phyloP scores from a whole-genome alignment of 2,888 invertebrate genomes.

The Euphydryas editha region DNA sequence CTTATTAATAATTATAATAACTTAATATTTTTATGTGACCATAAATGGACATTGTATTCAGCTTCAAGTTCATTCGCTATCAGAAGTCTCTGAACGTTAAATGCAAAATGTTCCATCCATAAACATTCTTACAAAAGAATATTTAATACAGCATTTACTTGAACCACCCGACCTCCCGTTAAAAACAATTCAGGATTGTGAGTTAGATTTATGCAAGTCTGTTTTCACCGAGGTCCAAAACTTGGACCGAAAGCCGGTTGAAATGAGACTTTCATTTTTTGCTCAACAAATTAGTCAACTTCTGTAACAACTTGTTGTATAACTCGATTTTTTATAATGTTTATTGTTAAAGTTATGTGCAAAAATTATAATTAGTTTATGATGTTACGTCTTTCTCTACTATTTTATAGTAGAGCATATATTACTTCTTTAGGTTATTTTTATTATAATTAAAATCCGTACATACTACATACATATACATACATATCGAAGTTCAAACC shows the following conservation, averaged over 20 bases:
- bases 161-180: conserved; percentile 39
- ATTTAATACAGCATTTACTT: neutral
- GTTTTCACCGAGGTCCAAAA: conserved; percentile 40
- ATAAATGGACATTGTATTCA: no score
- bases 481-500: no score
- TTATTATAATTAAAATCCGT: no score
- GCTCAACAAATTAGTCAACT: conserved; percentile 23
- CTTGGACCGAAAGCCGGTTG: conserved; percentile 34
- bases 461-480: no score
- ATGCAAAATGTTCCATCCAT: conserved; percentile 10
- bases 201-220: conserved; percentile 62
- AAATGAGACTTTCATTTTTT: conserved; percentile 35
- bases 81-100: no score
- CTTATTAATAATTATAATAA: no score
- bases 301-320: conserved; percentile 1
- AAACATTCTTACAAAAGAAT: no score
- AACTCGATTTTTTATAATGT: neutral
- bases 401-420: no score
- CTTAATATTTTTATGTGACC: no score
- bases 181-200: conserved; percentile 57
- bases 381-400: no score
- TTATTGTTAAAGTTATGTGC: neutral
- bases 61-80: no score
- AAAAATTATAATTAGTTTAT: neutral
- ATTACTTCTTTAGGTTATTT: no score